phyloP scores from a whole-genome alignment of 2,888 invertebrate genomes.

The Sympetrum striolatum region DNA sequence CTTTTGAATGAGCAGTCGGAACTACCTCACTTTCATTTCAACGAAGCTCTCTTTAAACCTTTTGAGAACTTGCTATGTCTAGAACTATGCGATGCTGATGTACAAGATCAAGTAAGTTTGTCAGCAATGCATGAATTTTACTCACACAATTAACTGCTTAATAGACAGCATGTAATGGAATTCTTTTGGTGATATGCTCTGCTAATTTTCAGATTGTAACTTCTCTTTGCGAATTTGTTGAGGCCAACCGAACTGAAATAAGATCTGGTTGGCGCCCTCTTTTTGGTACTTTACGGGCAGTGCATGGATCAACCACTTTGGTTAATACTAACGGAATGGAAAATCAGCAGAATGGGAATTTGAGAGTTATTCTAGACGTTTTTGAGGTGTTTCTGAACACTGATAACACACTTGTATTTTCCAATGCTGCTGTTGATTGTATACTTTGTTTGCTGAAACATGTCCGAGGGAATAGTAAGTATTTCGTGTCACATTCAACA shows the following conservation, averaged over 20 bases:
- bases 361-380: conserved; percentile 83
- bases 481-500: neutral
- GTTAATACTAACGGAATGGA: conserved; percentile 55
- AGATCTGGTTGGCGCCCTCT: conserved; percentile 95
- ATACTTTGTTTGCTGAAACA: conserved; percentile 86
- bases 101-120: conserved; percentile 73
- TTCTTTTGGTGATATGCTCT: neutral
- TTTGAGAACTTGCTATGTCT: conserved; percentile 93
- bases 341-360: conserved; percentile 53
- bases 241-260: conserved; percentile 91
- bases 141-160: neutral
- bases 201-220: conserved; percentile 79
- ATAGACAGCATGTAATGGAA: neutral
- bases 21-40: conserved; percentile 92
- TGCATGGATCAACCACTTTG: conserved; percentile 55
- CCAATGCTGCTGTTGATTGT: conserved; percentile 93
- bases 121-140: neutral
- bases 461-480: conserved; percentile 72
- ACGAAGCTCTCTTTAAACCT: conserved; percentile 92
- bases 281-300: conserved; percentile 91
- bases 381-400: conserved; percentile 93
- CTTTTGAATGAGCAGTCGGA: conserved; percentile 87
- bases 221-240: conserved; percentile 94
- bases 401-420: conserved; percentile 91
- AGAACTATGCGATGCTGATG: conserved; percentile 91